Evolutionary conservation across 2,888 invertebrate species (phyloP).

Genomic region (Tinea pellionella): DNA sequence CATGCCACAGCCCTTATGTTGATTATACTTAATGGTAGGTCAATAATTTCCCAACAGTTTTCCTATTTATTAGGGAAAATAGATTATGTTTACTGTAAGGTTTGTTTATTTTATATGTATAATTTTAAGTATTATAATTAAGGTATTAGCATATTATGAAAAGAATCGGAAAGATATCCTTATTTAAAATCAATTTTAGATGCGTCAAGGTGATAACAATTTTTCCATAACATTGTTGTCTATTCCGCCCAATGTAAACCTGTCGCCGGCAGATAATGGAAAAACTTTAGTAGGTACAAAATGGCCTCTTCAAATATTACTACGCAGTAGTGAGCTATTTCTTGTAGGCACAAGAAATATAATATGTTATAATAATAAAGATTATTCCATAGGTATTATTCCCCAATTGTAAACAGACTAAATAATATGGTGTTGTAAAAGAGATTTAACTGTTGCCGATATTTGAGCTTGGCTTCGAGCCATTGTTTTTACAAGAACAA

Average conservation of each 20-base stretch:
- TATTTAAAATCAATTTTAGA: slow-evolving; percentile 10
- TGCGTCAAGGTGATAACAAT: slow-evolving; percentile 10
- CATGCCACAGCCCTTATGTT: slow-evolving; percentile 7
- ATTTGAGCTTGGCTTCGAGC: no score
- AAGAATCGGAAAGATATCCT: background rate
- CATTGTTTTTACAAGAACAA: background rate
- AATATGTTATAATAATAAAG: background rate
- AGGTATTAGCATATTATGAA: background rate
- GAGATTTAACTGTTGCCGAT: no score
- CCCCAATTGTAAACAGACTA: no score
- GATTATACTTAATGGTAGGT: background rate
- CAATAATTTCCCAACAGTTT: background rate
- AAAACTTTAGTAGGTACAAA: slow-evolving; percentile 21
- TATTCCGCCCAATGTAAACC: slow-evolving; percentile 23
- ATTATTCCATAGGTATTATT: no score
- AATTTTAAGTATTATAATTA: background rate
- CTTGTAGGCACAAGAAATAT: background rate
- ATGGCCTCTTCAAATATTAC: slow-evolving; percentile 7
- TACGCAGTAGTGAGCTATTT: background rate
- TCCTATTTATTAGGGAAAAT: background rate
- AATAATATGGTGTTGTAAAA: no score
- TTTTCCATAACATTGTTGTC: slow-evolving; percentile 7
- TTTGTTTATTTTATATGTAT: no score
- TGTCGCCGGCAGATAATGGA: slow-evolving; percentile 38
- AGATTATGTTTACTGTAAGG: background rate